Percentiles rank a stretch among this genome's conserved stretches.
Evolutionary conservation across 2,888 invertebrate genomes (phyloP).

Genomic region (Anticlea derivata): DNA sequence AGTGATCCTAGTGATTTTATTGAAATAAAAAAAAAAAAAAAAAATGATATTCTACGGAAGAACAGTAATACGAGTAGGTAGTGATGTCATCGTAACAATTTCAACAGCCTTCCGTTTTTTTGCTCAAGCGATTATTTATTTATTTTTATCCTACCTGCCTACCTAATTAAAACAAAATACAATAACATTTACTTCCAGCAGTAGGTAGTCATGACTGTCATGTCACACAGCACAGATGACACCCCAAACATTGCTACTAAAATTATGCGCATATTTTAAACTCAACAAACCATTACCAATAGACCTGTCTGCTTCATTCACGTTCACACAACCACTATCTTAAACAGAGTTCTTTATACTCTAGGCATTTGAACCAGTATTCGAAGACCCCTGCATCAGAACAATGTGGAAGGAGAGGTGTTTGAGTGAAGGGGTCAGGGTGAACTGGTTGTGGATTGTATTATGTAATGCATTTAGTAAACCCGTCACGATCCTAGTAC

Average conservation of each 20-base stretch:
- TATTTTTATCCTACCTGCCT: too few relatives aligned
- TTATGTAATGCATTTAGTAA: conserved; percentile 43
- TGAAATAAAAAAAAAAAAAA: too few relatives aligned
- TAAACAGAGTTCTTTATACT: conserved; percentile 21
- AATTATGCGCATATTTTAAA: conserved; percentile 43
- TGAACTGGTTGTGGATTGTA: conserved; percentile 23
- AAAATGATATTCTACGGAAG: too few relatives aligned
- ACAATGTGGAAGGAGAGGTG: conserved; percentile 7
- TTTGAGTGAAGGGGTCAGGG: conserved; percentile 13
- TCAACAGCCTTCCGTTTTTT: too few relatives aligned
- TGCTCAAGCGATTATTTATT: too few relatives aligned
- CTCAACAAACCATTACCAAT: conserved; percentile 26
- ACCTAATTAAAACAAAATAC: not conserved
- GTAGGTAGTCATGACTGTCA: conserved; percentile 1
- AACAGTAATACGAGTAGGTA: too few relatives aligned
- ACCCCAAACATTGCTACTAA: conserved; percentile 30
- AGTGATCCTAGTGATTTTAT: too few relatives aligned
- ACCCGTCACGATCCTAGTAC: conserved; percentile 42
- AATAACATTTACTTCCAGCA: not conserved
- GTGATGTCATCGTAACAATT: too few relatives aligned
- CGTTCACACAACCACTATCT: conserved; percentile 20
- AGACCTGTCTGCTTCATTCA: conserved; percentile 31
- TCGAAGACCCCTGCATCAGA: conserved; percentile 23
- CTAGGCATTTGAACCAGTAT: conserved; percentile 11
- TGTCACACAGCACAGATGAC: conserved; percentile 11